Evolutionary conservation across 2,113 vertebrate species (phyloP).

Genomic region (Indicator indicator): DNA sequence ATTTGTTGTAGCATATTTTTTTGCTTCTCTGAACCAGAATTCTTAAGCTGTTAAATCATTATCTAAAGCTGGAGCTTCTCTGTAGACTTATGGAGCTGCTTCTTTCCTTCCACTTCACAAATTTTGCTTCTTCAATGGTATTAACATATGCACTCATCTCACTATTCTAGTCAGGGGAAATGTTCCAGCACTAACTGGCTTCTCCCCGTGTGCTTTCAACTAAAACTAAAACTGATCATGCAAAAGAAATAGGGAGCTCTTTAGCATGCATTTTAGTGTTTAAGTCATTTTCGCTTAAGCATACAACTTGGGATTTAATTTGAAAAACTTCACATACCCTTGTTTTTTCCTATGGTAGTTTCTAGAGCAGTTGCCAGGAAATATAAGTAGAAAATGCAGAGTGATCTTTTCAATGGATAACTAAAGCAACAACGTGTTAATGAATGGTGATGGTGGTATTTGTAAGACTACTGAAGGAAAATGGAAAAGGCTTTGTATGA

Average conservation of each 20-base stretch:
- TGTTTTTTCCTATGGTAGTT: background rate
- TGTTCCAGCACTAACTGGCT: conserved; percentile 27
- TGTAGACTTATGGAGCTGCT: background rate
- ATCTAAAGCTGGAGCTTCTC: background rate
- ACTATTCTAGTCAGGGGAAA: background rate
- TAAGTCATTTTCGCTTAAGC: background rate
- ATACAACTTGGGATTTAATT: background rate
- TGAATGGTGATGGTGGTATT: background rate
- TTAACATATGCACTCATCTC: background rate
- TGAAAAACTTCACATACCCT: background rate
- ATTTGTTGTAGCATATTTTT: background rate
- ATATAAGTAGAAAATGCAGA: background rate
- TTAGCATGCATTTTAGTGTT: background rate
- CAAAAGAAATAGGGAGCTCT: background rate
- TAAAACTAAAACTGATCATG: background rate
- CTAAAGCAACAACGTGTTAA: background rate
- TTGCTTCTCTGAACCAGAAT: conserved; percentile 19
- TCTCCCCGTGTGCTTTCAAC: background rate
- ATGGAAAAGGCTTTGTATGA: background rate
- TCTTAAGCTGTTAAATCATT: conserved; percentile 1
- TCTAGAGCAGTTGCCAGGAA: background rate
- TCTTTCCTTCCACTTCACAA: conserved; percentile 38
- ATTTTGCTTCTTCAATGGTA: background rate
- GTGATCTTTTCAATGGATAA: background rate
- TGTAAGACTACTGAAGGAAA: background rate